Evolutionary conservation across 2,113 vertebrate species (phyloP).

Genomic region (Plecturocebus donacophilus): DNA sequence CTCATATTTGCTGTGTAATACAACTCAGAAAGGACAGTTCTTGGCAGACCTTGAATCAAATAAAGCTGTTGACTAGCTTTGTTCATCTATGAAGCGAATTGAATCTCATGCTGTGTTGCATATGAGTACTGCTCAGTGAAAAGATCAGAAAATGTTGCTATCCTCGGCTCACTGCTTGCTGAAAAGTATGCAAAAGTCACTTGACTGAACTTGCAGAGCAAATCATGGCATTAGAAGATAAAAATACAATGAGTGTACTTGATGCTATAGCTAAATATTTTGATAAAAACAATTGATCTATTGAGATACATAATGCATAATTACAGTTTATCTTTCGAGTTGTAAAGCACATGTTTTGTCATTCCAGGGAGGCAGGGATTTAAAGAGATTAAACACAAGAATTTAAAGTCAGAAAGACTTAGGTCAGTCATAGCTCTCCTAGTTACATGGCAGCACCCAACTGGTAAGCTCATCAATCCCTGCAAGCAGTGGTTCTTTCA

Average conservation of each 20-base stretch:
- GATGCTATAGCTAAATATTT: slow-evolving; percentile 13
- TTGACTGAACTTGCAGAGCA: background rate
- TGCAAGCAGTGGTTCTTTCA: background rate
- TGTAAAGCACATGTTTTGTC: background rate
- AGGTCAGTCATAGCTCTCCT: background rate
- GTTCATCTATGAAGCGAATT: background rate
- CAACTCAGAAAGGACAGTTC: background rate
- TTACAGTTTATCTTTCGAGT: background rate
- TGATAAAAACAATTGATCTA: background rate
- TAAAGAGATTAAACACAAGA: background rate
- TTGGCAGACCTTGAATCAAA: background rate
- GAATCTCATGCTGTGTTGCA: background rate
- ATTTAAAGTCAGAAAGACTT: background rate
- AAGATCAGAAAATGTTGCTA: background rate
- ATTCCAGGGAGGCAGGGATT: background rate
- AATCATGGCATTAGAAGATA: background rate
- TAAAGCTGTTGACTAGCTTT: background rate
- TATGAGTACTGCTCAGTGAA: background rate
- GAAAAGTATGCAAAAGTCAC: background rate
- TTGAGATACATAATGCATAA: background rate
- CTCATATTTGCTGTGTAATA: background rate
- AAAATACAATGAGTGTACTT: background rate
- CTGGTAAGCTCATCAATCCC: background rate
- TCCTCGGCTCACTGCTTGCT: background rate
- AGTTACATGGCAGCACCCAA: rapidly evolving